phyloP scores from a whole-genome alignment of 2,797 vertebrate species.

The Lepus townsendii region DNA sequence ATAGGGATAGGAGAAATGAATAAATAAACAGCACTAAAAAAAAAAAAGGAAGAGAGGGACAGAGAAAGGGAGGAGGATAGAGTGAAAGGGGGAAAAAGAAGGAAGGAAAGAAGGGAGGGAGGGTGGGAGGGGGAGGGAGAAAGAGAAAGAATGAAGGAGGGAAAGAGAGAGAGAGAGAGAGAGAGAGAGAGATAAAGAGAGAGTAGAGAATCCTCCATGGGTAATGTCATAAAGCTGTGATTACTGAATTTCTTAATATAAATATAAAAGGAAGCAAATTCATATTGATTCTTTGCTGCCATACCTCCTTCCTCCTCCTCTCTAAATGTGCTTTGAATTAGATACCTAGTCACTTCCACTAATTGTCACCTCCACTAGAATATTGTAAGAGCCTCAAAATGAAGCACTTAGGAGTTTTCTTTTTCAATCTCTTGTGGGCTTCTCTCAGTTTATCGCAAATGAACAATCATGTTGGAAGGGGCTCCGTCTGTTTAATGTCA shows the following conservation, averaged over 20 bases:
- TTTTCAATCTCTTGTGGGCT: conserved; percentile 89
- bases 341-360: conserved; percentile 75
- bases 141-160: no score
- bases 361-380: conserved; percentile 87
- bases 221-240: conserved; percentile 84
- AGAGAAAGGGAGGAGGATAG: background rate
- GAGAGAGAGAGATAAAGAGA: no score
- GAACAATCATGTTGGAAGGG: conserved; percentile 91
- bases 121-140: background rate
- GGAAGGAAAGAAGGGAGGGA: no score
- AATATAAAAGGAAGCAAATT: conserved; percentile 85
- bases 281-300: conserved; percentile 72
- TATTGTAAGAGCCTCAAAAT: conserved; percentile 84
- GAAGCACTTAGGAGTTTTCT: conserved; percentile 88
- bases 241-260: conserved; percentile 74
- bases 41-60: no score
- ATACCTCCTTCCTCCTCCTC: background rate
- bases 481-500: conserved; percentile 91
- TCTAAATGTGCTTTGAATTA: conserved; percentile 62
- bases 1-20: conserved; percentile 29
- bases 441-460: conserved; percentile 90
- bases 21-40: background rate
- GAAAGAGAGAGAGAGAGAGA: background rate
- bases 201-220: conserved; percentile 45
- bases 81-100: no score